Conservation (phyloP, 35 echinoderm and acorn worm genomes). For the Lytechinus pictus region DNA sequence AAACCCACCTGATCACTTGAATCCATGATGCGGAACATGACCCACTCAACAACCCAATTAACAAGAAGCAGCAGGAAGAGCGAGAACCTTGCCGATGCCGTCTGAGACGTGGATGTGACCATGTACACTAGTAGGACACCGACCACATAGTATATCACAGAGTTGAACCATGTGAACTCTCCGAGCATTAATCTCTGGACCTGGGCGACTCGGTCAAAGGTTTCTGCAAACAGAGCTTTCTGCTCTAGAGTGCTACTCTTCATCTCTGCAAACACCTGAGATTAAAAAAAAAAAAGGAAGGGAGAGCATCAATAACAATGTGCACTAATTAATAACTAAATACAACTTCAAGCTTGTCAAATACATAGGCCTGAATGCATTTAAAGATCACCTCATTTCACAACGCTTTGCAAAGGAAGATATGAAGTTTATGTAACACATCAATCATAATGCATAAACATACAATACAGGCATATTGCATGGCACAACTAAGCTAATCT, state of each 20-base stretch:
- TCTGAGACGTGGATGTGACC: slow-evolving; percentile 82
- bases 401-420: too few relatives aligned
- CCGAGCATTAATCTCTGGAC: slow-evolving; percentile 87
- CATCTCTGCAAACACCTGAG: slow-evolving; percentile 83
- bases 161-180: slow-evolving; percentile 95
- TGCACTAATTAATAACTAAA: too few relatives aligned
- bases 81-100: slow-evolving; percentile 73
- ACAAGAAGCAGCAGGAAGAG: slow-evolving; percentile 69
- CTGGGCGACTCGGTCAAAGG: slow-evolving; percentile 72
- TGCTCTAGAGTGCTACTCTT: slow-evolving; percentile 84
- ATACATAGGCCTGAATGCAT: too few relatives aligned
- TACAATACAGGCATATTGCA: too few relatives aligned
- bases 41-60: slow-evolving; percentile 72
- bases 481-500: too few relatives aligned
- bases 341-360: too few relatives aligned
- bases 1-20: slow-evolving; percentile 64
- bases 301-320: too few relatives aligned
- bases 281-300: background rate
- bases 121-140: slow-evolving; percentile 75
- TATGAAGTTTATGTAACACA: too few relatives aligned
- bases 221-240: slow-evolving; percentile 76
- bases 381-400: too few relatives aligned
- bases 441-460: too few relatives aligned
- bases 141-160: slow-evolving; percentile 75
- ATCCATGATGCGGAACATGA: slow-evolving; percentile 55